Evolutionary conservation across 2,113 vertebrate species (phyloP), one percentile per base, ranked within the genome.

Genomic region (Pachyramphus minor): DNA sequence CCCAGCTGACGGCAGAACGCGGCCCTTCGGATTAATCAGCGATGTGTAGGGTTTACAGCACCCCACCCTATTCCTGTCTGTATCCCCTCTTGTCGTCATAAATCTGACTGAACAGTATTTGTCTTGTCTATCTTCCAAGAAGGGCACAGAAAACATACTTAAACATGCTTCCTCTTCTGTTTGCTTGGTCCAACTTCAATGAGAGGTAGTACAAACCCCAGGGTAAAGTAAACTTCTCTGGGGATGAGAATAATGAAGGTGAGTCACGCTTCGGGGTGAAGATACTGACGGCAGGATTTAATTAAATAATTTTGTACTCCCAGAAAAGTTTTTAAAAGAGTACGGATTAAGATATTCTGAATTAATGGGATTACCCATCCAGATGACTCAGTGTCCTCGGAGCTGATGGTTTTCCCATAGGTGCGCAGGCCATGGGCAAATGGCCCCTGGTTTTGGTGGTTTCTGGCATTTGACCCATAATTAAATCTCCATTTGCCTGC

Each of bases 21-120:
- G 3, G 89, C 85, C 93, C 93, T 96, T 37, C 14, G 27, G 91
- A 69, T 96, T 96, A 96, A 96, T 96, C 87, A 93, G 82, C 6
- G 11, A 87, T 86, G 94, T 90, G 95, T 86, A 94, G 92, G 89
- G 92, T 90, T 98, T 97, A 81, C 94, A 97, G 97, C 97, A 95
- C 96, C 96, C 96, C 97, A 96, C 97, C 97, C 97, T 97, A 92
- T 98, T 98, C 97, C 97, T 98, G 97, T 97, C 96, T 96, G 74
- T 90, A 95, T 96, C 97, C 96, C 96, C 30, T 92, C 95, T 97
- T 96, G 95, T 96, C 92, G 93, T 97, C 97, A 97, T 97, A 97
- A 97, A 97, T 97, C 96, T 98, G 96, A 96, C 97, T 97, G 94
- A 94, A 77, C 95, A 96, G 93, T 98, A 97, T 98, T 98, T 98